Evolutionary conservation across 2,888 invertebrate species (phyloP), one percentile per base, ranked within the genome.

Genomic region (Drosophila hamatofila): DNA sequence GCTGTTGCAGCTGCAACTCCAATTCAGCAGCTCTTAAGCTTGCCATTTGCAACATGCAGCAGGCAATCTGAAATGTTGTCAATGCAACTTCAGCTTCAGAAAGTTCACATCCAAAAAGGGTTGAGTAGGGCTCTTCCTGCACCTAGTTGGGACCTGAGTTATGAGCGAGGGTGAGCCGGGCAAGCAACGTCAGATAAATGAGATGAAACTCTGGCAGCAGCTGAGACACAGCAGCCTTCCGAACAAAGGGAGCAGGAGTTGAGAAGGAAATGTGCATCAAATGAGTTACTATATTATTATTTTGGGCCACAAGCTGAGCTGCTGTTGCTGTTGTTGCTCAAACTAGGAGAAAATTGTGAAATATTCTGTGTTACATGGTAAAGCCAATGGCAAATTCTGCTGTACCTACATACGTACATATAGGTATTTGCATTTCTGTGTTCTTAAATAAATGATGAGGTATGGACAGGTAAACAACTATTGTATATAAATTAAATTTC

Each of bases 11-110:
- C 56, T 73, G 62, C 78, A 72, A 67, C 64, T 71, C 42, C 41
- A 56, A 60, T 76, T 59, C 62, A 44, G 37, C 58, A 72, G 70
- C 76, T 77, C 78, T 76, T 78, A 78, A 76, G 76, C 76, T 76
- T 77, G 72, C 80, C 76, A 72, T 79, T 78, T 79, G 79, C 83
- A 81, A 62, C 63, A 80, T 83, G 78, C 78, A 68, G 57, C 78
- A 64, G 62, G 75, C 76, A 67, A 72, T 63, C 68, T 57, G 61
- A 44, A 63, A 64, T 76, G 74, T 68, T 73, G 76, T 69, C 78
- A 78, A 78, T 76, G 63, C 49, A 48, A 61, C 63, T 61, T 61
- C 74, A 51, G 35, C 25, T 9, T 27, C 60, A 30, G 27, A 48
- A 51, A 57, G 70, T 71, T 71, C 70, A 63, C 35, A 52, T 42